Percentiles rank a stretch among this genome's conserved stretches.
phyloP scores from a whole-genome alignment of 53 echinoderm and acorn worm species.

The Mesocentrotus franciscanus region DNA sequence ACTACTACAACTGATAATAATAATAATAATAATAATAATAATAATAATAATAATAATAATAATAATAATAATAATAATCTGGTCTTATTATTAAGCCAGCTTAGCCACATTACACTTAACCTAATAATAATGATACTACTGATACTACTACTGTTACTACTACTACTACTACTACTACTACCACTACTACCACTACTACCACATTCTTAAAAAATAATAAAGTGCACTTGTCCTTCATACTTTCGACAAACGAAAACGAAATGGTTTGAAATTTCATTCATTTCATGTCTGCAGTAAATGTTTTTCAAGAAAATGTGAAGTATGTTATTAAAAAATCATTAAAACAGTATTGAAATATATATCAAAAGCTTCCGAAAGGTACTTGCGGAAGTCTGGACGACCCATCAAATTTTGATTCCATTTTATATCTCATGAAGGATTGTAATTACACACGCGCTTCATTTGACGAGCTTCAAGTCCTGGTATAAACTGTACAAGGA shows the following conservation, averaged over 20 bases:
- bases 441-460: constrained; percentile 9
- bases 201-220: neutral
- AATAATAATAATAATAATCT: too few relatives aligned
- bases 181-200: too few relatives aligned
- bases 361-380: neutral
- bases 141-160: too few relatives aligned
- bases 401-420: neutral
- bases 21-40: too few relatives aligned
- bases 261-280: neutral
- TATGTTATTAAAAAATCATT: neutral
- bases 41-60: too few relatives aligned
- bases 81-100: too few relatives aligned
- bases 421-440: neutral
- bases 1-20: too few relatives aligned
- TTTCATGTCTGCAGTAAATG: neutral
- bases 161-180: too few relatives aligned
- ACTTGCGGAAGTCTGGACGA: neutral
- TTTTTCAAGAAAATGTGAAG: neutral
- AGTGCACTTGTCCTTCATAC: neutral
- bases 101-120: too few relatives aligned
- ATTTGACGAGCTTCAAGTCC: neutral
- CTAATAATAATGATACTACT: too few relatives aligned
- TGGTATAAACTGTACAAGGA: neutral
- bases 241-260: neutral
- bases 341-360: neutral